Percentiles rank a stretch among this genome's conserved stretches.
Evolutionary conservation across 2,797 vertebrate genomes (phyloP).

Genomic region (Chromis chromis): DNA sequence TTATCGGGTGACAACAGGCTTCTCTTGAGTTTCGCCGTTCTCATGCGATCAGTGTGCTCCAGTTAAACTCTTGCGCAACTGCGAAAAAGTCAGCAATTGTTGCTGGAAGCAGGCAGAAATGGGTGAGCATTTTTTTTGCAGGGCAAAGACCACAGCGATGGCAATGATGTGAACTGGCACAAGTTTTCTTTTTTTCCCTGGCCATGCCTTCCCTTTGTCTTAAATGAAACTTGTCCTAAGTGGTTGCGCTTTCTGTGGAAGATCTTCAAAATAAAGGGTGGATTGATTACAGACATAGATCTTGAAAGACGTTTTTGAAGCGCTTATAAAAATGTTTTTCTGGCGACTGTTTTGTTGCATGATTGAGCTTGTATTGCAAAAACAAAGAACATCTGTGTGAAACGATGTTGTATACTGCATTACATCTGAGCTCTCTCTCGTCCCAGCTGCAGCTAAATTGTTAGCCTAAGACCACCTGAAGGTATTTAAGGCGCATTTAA

Average conservation of each 20-base stretch:
- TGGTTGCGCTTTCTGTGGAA: conserved; percentile 45
- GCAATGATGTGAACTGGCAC: conserved; percentile 63
- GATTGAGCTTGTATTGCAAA: conserved; percentile 58
- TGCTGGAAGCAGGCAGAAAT: conserved; percentile 62
- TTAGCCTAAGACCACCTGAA: conserved; percentile 75
- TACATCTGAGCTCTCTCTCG: conserved; percentile 65
- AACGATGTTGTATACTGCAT: conserved; percentile 59
- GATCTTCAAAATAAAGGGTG: conserved; percentile 54
- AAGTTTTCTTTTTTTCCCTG: conserved; percentile 56
- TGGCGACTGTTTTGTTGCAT: conserved; percentile 58
- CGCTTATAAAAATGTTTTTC: conserved; percentile 64
- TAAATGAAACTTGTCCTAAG: conserved; percentile 45
- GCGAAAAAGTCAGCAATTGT: conserved; percentile 68
- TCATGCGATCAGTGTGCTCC: conserved; percentile 54
- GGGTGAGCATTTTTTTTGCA: conserved; percentile 58
- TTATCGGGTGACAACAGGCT: conserved; percentile 58
- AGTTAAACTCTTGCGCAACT: conserved; percentile 68
- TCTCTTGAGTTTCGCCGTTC: conserved; percentile 54
- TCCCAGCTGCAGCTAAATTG: conserved; percentile 44
- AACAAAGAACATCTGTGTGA: conserved; percentile 70
- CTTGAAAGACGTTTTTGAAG: conserved; percentile 56
- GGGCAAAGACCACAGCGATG: conserved; percentile 66
- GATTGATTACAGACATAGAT: conserved; percentile 51
- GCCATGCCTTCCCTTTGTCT: conserved; percentile 43
- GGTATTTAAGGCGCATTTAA: conserved; percentile 75